Percentiles rank a stretch among this genome's conserved stretches.
phyloP scores from a whole-genome alignment of 2,797 vertebrate species.

The Fistularia commersonii region DNA sequence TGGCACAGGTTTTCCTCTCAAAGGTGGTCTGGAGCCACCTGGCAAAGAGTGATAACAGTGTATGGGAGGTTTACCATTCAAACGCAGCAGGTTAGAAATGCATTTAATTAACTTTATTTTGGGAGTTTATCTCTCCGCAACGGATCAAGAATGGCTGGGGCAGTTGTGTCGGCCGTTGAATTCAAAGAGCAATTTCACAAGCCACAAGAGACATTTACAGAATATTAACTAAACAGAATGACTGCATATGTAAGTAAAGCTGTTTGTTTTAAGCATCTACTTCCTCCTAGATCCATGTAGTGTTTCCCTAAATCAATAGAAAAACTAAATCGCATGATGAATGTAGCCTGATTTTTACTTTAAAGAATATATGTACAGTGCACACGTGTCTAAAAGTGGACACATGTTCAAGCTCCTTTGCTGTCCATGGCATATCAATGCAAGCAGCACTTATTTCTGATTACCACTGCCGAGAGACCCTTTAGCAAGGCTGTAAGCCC shows the following conservation, averaged over 20 bases:
- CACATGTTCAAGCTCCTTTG: no score
- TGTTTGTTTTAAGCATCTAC: no score
- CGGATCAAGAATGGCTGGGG: constrained; percentile 21
- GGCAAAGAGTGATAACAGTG: constrained; percentile 57
- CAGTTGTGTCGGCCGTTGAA: constrained; percentile 24
- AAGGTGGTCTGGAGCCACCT: constrained; percentile 61
- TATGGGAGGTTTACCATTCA: constrained; percentile 32
- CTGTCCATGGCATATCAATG: no score
- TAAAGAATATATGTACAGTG: no score
- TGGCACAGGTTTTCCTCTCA: constrained; percentile 54
- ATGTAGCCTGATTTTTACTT: no score
- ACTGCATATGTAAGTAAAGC: constrained; percentile 11
- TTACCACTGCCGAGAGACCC: no score
- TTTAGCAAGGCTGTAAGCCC: no score
- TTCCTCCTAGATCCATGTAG: no score
- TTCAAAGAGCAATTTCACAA: constrained; percentile 9
- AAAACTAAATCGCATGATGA: no score
- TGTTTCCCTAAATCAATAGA: no score
- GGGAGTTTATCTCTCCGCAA: constrained; percentile 13
- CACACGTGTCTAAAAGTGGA: no score
- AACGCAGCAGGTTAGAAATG: constrained; percentile 46
- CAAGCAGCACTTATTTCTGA: no score
- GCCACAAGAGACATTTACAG: constrained; percentile 12
- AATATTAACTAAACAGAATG: constrained; percentile 29
- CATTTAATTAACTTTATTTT: constrained; percentile 46